These are phyloP conservation scores for Drosophila funebris DNA, from an alignment of 1,140 invertebrate species.

Conservation along the genomic window DNA sequence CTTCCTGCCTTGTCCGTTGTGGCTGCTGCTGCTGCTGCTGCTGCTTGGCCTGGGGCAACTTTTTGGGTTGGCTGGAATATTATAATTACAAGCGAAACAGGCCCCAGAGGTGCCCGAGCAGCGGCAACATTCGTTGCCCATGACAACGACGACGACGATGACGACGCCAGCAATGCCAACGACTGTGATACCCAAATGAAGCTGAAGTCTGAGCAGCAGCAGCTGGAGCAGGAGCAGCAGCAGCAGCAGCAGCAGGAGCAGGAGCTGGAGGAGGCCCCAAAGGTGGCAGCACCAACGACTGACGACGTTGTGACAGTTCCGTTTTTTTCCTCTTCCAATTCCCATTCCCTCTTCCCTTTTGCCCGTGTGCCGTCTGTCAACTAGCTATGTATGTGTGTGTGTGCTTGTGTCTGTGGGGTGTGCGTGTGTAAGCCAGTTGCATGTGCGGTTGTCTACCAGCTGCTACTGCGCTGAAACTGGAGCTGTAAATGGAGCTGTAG, in stretches of 20 bases:
- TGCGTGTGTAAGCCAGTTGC: slow-evolving; percentile 63
- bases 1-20: slow-evolving; percentile 55
- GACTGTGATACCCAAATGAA: slow-evolving; percentile 69
- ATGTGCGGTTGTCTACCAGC: slow-evolving; percentile 56
- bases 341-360: background rate
- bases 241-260: background rate
- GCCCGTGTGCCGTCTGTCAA: slow-evolving; percentile 4
- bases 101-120: slow-evolving; percentile 57
- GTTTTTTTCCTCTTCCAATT: slow-evolving; percentile 25
- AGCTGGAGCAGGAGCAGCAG: background rate
- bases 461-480: slow-evolving; percentile 48
- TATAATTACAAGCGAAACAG: slow-evolving; percentile 82
- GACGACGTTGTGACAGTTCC: slow-evolving; percentile 73
- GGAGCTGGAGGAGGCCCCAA: slow-evolving; percentile 46
- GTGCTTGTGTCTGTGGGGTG: slow-evolving; percentile 8
- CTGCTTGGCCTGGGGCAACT: slow-evolving; percentile 54
- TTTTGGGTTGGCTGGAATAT: slow-evolving; percentile 82
- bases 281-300: slow-evolving; percentile 52
- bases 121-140: slow-evolving; percentile 45
- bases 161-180: slow-evolving; percentile 31
- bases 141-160: slow-evolving; percentile 45
- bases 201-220: slow-evolving; percentile 30
- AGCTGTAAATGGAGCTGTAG: slow-evolving; percentile 6
- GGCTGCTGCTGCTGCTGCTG: slow-evolving; percentile 21
- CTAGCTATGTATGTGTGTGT: slow-evolving; percentile 22